Evolutionary conservation across 1,140 invertebrate genomes (phyloP).

Genomic region (Lordiphosa clarofinis): DNA sequence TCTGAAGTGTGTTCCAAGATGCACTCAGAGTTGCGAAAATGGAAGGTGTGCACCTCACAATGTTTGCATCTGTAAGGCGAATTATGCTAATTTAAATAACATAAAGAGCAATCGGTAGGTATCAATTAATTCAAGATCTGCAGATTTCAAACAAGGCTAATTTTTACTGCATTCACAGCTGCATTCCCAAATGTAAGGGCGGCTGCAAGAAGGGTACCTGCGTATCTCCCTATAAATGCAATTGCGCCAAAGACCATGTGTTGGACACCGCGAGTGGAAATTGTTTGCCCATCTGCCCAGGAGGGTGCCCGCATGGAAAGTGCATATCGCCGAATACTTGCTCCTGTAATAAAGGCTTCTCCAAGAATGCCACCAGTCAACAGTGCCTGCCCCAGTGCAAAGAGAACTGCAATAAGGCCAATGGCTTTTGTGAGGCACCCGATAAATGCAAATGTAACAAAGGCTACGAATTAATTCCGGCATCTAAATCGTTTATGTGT

Average conservation of each 20-base stretch:
- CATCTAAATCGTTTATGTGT: slow-evolving; percentile 18
- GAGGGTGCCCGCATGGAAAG: slow-evolving; percentile 33
- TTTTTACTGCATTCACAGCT: too few relatives aligned
- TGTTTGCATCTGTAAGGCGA: slow-evolving; percentile 22
- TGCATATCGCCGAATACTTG: slow-evolving; percentile 32
- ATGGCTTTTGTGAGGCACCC: slow-evolving; percentile 24
- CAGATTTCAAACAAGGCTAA: too few relatives aligned
- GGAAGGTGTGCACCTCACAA: slow-evolving; percentile 29
- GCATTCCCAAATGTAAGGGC: too few relatives aligned
- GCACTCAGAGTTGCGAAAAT: slow-evolving; percentile 6
- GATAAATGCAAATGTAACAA: slow-evolving; percentile 21
- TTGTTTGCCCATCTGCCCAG: slow-evolving; percentile 38
- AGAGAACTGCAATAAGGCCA: slow-evolving; percentile 11
- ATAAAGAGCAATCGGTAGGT: slow-evolving; percentile 21
- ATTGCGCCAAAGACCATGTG: background rate
- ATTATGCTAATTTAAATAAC: slow-evolving; percentile 31
- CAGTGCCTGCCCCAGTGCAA: slow-evolving; percentile 32
- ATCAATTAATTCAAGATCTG: too few relatives aligned
- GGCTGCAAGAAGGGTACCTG: too few relatives aligned
- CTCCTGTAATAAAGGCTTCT: slow-evolving; percentile 35
- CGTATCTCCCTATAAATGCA: background rate
- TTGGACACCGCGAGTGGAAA: slow-evolving; percentile 21
- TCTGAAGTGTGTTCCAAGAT: slow-evolving; percentile 6
- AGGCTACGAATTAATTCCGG: slow-evolving; percentile 19
- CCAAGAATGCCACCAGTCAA: slow-evolving; percentile 20